These are phyloP conservation scores for Octopus bimaculoides DNA, from an alignment of 1,140 invertebrate genomes.

Conservation along the genomic window DNA sequence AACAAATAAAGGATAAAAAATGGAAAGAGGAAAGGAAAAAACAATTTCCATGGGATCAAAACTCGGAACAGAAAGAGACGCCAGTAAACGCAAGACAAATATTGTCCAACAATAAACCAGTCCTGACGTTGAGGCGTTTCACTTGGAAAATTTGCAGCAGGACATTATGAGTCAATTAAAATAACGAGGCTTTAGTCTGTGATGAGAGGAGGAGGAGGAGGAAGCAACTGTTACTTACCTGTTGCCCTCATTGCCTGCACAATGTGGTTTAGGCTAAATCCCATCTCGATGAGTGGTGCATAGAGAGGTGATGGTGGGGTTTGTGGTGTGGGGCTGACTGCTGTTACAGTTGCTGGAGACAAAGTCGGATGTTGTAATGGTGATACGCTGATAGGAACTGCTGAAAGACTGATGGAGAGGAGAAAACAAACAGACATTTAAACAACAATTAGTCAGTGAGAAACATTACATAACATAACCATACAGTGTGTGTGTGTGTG, in stretches of 20 bases:
- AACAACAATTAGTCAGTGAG: neutral
- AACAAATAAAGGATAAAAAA: too few species aligned
- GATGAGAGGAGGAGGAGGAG: neutral
- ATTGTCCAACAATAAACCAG: too few species aligned
- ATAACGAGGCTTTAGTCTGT: too few species aligned
- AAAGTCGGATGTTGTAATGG: neutral
- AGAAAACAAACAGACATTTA: neutral
- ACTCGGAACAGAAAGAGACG: too few species aligned
- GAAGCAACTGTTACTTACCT: conserved; percentile 40
- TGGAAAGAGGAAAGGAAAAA: too few species aligned
- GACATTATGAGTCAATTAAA: too few species aligned
- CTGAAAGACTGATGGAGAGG: conserved; percentile 2
- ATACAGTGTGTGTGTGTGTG: too few species aligned
- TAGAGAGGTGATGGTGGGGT: conserved; percentile 61
- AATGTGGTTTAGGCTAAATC: conserved; percentile 65
- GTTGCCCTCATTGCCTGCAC: conserved; percentile 63
- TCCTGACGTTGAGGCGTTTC: too few species aligned
- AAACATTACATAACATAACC: too few species aligned
- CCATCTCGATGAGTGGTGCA: conserved; percentile 66
- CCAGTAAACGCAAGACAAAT: too few species aligned
- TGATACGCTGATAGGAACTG: neutral
- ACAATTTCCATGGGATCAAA: too few species aligned
- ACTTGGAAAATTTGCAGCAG: too few species aligned
- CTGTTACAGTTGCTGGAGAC: neutral
- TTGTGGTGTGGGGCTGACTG: conserved; percentile 36